Percentiles rank a stretch among this genome's conserved stretches.
These are phyloP conservation scores for Flabesymbios commensalis DNA, from an alignment of 2,888 invertebrate species.

Conservation along the genomic window DNA sequence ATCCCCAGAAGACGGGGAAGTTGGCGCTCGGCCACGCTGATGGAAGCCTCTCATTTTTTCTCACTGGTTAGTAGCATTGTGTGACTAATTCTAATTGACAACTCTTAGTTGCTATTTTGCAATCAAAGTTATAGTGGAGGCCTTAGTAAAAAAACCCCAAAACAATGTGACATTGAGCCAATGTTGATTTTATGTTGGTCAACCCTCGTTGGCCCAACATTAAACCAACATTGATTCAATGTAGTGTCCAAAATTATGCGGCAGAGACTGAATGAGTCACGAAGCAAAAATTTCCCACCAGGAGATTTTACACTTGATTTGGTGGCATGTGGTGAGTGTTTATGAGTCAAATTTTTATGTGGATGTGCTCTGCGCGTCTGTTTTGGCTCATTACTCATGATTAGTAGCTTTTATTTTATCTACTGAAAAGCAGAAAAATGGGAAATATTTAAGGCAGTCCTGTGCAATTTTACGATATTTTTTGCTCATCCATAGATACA, in stretches of 20 bases:
- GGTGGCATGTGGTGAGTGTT: too few species aligned
- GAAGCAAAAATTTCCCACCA: too few species aligned
- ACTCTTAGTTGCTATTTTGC: neutral
- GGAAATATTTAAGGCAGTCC: neutral
- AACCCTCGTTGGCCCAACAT: neutral
- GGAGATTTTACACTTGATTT: too few species aligned
- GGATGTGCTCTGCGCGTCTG: too few species aligned
- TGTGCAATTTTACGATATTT: neutral
- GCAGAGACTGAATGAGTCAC: too few species aligned
- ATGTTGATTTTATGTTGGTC: neutral
- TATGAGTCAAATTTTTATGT: too few species aligned
- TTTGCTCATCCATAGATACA: neutral
- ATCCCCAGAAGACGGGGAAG: conserved; percentile 49
- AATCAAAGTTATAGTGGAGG: neutral
- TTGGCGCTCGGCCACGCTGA: conserved; percentile 59
- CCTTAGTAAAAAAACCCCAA: too few species aligned
- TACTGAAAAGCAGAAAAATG: neutral
- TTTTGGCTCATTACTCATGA: too few species aligned
- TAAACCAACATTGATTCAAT: neutral
- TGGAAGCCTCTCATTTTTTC: conserved; percentile 57
- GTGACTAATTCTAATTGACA: neutral
- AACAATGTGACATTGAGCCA: too few species aligned
- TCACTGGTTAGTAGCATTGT: conserved; percentile 40
- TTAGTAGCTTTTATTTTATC: neutral
- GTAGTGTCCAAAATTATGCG: too few species aligned